These are phyloP conservation scores for Narcine bancroftii DNA, from an alignment of 2,113 vertebrate species.

Conservation along the genomic window DNA sequence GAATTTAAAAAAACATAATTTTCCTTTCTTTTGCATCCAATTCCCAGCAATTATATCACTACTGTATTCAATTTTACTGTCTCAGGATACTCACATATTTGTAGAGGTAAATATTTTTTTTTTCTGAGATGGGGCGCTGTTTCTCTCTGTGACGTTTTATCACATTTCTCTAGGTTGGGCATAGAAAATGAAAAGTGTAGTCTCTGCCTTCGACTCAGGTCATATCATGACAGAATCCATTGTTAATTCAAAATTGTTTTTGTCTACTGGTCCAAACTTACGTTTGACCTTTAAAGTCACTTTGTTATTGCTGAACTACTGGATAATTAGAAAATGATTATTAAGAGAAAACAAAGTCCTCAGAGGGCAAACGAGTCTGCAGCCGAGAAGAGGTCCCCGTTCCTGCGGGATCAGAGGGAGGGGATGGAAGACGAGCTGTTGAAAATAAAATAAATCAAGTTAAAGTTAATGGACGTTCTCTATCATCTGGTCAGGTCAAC, in stretches of 20 bases:
- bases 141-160: not conserved
- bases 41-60: no score
- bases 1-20: no score
- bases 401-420: not conserved
- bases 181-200: not conserved
- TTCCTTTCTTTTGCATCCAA: no score
- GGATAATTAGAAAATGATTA: not conserved
- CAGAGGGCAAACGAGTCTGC: not conserved
- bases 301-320: not conserved
- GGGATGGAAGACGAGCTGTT: not conserved
- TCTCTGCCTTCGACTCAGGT: not conserved
- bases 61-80: no score
- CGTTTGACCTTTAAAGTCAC: not conserved
- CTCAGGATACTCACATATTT: not conserved
- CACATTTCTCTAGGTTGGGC: not conserved
- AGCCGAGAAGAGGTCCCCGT: not conserved
- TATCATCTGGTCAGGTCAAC: not conserved
- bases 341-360: not conserved
- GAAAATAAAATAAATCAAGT: not conserved
- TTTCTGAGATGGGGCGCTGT: not conserved
- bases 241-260: not conserved
- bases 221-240: not conserved
- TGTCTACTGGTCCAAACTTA: not conserved
- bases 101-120: not conserved
- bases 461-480: not conserved